Percentiles rank a stretch among this genome's conserved stretches.
phyloP scores from a whole-genome alignment of 2,888 invertebrate genomes.

The Baronia brevicornis region DNA sequence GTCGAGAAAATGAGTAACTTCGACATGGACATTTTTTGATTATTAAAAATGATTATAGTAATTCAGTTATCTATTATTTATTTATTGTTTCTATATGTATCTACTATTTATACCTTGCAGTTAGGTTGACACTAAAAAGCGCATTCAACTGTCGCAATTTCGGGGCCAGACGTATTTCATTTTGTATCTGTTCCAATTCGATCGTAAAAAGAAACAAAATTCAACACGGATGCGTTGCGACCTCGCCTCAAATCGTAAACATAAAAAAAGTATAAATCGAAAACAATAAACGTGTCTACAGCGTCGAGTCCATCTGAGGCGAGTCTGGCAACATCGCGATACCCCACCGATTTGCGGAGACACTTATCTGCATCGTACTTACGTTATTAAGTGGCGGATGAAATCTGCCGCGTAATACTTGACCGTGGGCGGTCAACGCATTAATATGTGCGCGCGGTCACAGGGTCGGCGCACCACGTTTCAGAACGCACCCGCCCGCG shows the following conservation, averaged over 20 bases:
- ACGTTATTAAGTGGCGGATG: conserved; percentile 36
- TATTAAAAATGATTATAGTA: too few species aligned
- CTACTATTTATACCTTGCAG: too few species aligned
- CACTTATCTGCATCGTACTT: conserved; percentile 28
- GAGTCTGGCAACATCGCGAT: conserved; percentile 37
- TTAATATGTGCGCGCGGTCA: conserved; percentile 68
- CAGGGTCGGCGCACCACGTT: conserved; percentile 59
- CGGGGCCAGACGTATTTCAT: conserved; percentile 11
- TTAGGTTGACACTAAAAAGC: conserved; percentile 4
- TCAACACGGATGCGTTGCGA: conserved; percentile 56
- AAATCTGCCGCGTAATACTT: conserved; percentile 45
- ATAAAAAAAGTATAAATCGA: conserved; percentile 62
- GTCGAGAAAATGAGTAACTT: too few species aligned
- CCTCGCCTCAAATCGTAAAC: conserved; percentile 61
- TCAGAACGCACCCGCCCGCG: conserved; percentile 33
- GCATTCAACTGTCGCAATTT: conserved; percentile 6
- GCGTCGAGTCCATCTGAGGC: conserved; percentile 28
- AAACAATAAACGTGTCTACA: conserved; percentile 66
- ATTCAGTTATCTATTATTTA: too few species aligned
- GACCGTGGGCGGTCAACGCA: conserved; percentile 68
- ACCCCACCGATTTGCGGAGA: conserved; percentile 28
- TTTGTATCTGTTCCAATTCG: conserved; percentile 20
- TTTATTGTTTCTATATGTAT: too few species aligned
- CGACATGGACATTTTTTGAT: too few species aligned
- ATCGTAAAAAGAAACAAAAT: conserved; percentile 49